Evolutionary conservation across 2,888 invertebrate genomes (phyloP), one percentile per base, ranked within the genome.

Genomic region (Poecilus cupreus): DNA sequence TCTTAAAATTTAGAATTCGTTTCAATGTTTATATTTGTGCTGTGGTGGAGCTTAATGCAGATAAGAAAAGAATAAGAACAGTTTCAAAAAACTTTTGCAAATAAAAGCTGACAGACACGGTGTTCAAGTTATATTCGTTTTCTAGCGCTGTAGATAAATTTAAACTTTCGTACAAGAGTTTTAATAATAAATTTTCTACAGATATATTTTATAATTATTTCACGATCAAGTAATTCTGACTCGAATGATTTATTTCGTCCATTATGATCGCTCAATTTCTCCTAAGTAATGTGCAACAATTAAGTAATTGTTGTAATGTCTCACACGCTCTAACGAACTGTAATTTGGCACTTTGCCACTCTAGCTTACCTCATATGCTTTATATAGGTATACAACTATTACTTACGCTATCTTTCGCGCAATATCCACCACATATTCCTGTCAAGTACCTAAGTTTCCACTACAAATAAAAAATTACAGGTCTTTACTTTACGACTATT

Each of bases 401-500:
- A 80, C 80, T 80, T 80, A 80, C 80, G 26, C 70, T 72, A 80
- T 80, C 72, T 49, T 72, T 72, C 51, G 64, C 80, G 80, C 80
- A 80, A 57, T 68, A 79, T 79, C 79, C 79, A 70, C 80, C 72
- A 72, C 80, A 80, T 51, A 80, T 80, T 80, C 80, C 80, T 72
- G 80, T 72, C 46, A 80, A 80, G 79, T 79, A 79, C 79, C 79
- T 79, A 80, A 80, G 80, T 39, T 57, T 80, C 80, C 80, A 80
- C 80, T 80, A 80, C 72, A 80, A 77, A 80, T 80, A 80, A 70
- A 54, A 72, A 80, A 72, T 68, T 22, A 70, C 49, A 68, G 37
- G 32, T 68, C 18, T 72, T 80, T 80, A 80, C 72, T 72, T 75
- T 80, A 80, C 85, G 83, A 68, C 68, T 39, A 18, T 13, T 22